A percentile compares a stretch with the other conserved stretches of the same genome.
Evolutionary conservation across 2,113 vertebrate species (phyloP).

Genomic region (Coregonus clupeaformis): DNA sequence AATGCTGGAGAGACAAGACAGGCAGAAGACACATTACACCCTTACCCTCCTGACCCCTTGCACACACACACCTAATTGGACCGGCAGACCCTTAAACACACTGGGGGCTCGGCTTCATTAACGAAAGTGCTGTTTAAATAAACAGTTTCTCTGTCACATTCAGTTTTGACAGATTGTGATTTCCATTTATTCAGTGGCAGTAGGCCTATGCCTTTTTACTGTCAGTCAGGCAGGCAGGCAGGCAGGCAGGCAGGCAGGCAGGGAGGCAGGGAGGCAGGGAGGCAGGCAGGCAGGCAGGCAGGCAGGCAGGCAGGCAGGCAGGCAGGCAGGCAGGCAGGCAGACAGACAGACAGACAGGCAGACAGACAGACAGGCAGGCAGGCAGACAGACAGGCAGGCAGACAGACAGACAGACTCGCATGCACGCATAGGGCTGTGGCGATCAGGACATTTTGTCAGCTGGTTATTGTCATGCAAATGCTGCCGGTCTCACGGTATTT

Average conservation of each 20-base stretch:
- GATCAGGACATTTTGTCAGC: too few relatives aligned
- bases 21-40: slow-evolving; percentile 52
- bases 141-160: too few relatives aligned
- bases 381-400: neutral
- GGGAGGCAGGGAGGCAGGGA: neutral
- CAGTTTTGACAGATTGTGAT: too few relatives aligned
- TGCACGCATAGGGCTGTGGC: too few relatives aligned
- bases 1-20: slow-evolving; percentile 77
- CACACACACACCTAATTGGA: neutral
- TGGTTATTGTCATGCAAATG: too few relatives aligned
- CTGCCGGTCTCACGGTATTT: too few relatives aligned
- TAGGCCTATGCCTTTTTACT: neutral
- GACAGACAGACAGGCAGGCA: neutral
- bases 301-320: neutral
- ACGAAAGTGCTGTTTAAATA: too few relatives aligned
- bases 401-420: neutral
- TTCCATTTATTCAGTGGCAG: too few relatives aligned
- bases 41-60: slow-evolving; percentile 34
- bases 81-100: slow-evolving; percentile 15
- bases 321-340: neutral
- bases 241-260: neutral
- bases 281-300: neutral
- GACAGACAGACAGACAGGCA: too few relatives aligned
- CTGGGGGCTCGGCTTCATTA: slow-evolving; percentile 12
- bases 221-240: neutral